These are phyloP conservation scores for Thinocorus orbignyianus DNA, from an alignment of 2,113 vertebrate species.

Conservation along the genomic window DNA sequence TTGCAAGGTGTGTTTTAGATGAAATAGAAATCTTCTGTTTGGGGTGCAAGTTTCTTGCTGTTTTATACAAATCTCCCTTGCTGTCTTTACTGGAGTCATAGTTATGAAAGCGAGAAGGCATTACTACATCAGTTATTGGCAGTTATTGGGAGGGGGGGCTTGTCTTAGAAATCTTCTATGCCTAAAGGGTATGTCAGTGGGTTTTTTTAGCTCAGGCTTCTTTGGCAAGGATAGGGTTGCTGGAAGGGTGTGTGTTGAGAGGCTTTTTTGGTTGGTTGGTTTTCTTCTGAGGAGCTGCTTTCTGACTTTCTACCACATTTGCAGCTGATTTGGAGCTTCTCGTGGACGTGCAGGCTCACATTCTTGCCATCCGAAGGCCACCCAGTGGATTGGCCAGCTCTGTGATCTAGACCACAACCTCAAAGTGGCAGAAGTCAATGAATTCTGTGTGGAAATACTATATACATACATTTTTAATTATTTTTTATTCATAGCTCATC, in stretches of 20 bases:
- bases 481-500: not conserved
- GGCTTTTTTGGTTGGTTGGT: not conserved
- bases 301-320: not conserved
- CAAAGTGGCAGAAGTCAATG: not conserved
- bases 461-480: accelerated
- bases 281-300: not conserved
- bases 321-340: not conserved
- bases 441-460: not conserved
- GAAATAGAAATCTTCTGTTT: not conserved
- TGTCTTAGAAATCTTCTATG: not conserved
- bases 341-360: not conserved
- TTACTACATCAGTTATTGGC: not conserved
- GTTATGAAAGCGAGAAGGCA: not conserved
- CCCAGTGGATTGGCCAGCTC: not conserved
- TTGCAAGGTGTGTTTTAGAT: not conserved
- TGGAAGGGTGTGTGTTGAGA: not conserved
- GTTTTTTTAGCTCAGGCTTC: not conserved
- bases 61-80: not conserved
- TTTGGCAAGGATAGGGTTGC: not conserved
- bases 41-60: not conserved
- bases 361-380: not conserved
- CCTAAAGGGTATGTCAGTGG: not conserved
- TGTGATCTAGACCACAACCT: not conserved
- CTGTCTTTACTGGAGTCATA: not conserved
- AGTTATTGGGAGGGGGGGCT: not conserved